phyloP scores from a whole-genome alignment of 1,140 invertebrate species.

The Pseudomyrmex flavicornis region DNA sequence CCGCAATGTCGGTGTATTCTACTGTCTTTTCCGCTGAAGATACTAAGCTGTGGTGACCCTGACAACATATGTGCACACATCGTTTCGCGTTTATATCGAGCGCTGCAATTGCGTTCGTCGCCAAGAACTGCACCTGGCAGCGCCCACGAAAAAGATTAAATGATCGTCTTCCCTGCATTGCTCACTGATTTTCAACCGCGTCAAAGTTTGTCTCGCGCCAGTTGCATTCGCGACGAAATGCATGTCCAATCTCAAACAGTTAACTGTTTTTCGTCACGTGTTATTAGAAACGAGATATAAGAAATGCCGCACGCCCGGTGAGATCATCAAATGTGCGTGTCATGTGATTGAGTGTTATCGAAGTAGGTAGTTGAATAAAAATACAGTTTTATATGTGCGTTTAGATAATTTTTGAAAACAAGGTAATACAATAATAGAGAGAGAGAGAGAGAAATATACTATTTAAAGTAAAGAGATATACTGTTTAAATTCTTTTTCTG shows the following conservation, averaged over 20 bases:
- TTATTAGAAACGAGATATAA: slow-evolving; percentile 27
- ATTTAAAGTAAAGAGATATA: no score
- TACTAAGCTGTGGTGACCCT: slow-evolving; percentile 45
- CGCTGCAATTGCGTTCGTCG: slow-evolving; percentile 35
- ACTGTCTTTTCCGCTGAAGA: slow-evolving; percentile 20
- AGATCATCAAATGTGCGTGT: slow-evolving; percentile 8
- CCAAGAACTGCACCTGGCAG: slow-evolving; percentile 50
- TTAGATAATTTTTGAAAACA: neutral
- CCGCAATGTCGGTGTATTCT: neutral
- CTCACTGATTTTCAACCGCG: slow-evolving; percentile 17
- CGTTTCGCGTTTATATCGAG: slow-evolving; percentile 66
- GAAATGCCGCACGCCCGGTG: slow-evolving; percentile 35
- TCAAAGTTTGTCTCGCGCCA: slow-evolving; percentile 15
- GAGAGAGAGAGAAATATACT: no score
- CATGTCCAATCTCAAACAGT: neutral
- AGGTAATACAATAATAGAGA: slow-evolving; percentile 12
- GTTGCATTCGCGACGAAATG: slow-evolving; percentile 39
- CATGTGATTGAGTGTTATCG: slow-evolving; percentile 2
- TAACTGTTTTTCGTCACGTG: slow-evolving; percentile 38
- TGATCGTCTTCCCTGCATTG: slow-evolving; percentile 6
- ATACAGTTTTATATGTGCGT: neutral
- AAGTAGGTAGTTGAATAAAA: neutral
- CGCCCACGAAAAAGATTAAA: slow-evolving; percentile 57
- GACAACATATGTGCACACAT: slow-evolving; percentile 28
- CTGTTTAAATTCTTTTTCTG: neutral